Percentiles rank a stretch among this genome's conserved stretches.
These are phyloP conservation scores for Lobophora halterata DNA, from an alignment of 2,888 invertebrate genomes.

Conservation along the genomic window DNA sequence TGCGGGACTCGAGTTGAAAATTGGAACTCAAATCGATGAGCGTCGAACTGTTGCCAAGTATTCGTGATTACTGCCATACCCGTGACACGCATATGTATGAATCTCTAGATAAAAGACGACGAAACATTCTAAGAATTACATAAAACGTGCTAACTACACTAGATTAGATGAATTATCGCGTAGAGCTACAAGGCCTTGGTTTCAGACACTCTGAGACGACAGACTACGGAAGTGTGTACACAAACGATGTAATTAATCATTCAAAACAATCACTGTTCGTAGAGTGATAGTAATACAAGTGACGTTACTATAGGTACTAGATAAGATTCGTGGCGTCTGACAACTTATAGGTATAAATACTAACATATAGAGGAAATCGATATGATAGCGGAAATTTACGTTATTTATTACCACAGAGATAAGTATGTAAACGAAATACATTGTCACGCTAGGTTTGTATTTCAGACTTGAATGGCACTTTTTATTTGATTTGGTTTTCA, in stretches of 20 bases:
- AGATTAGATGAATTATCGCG: conserved; percentile 24
- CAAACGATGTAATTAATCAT: conserved; percentile 36
- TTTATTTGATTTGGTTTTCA: too few species aligned
- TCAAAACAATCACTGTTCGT: conserved; percentile 22
- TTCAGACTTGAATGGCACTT: too few species aligned
- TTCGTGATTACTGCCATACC: conserved; percentile 21
- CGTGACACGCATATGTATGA: conserved; percentile 5
- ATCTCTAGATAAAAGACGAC: neutral
- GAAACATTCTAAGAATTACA: conserved; percentile 11
- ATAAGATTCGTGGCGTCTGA: conserved; percentile 7
- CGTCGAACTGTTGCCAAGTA: conserved; percentile 53
- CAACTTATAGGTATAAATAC: neutral
- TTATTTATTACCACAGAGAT: conserved; percentile 10
- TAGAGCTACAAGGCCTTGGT: conserved; percentile 30
- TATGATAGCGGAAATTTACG: conserved; percentile 20
- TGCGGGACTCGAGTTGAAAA: conserved; percentile 42
- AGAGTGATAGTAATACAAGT: conserved; percentile 8
- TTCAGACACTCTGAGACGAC: conserved; percentile 9
- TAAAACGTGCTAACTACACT: conserved; percentile 20
- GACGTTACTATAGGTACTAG: conserved; percentile 4
- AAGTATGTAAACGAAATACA: conserved; percentile 2
- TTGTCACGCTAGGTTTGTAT: too few species aligned
- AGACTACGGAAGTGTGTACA: conserved; percentile 40
- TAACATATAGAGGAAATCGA: neutral
- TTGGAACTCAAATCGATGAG: conserved; percentile 52